Base-by-base conservation (phyloP, 2,797 vertebrate species). In the Holocentrus rufus region DNA sequence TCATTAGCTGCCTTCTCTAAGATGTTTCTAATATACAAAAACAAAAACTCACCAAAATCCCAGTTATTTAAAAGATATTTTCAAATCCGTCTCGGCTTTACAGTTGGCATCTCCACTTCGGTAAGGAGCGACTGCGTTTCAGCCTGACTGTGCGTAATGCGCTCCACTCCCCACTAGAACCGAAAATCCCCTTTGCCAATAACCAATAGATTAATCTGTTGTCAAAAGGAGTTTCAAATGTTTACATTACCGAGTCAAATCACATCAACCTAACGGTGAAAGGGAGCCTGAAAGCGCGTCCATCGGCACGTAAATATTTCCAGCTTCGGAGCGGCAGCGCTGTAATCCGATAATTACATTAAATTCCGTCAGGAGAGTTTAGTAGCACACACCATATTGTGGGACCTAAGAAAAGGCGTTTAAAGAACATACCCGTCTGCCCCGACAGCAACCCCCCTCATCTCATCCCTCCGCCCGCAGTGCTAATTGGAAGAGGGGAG, bases 301-400 rank as follows among this genome's bases (percentile, higher is more conserved):
- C 46, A 77, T 60, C 60, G 69, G 65, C 68, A n/a, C 36, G 89
- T 87, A 83, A 92, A 88, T 83, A 85, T 83, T 77, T 73, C 31
- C 83, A 74, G 85, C 88, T 81, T 81, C 69, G 39, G 72, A 84
- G 86, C 77, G 11, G 79, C 85, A 82, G 76, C 79, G 30, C 82
- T 75, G 57, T 94, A 95, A 95, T 94, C 94, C 93, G 76, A 85
- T 95, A 93, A 95, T 92, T 82, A 88, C 91, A 89, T 92, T 94
- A 92, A 82, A 90, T 72, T 90, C 89, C 90, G 73, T 91, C 89
- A 89, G 91, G 83, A 91, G 92, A 90, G 88, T 94, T 93, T 90
- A 94, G 91, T 74, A 81, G 80, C 87, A 74, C 87, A 87, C 90
- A 89, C 83, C 91, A 92, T 91, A 88, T 86, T 91, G 91, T 70